A percentile compares a stretch with the other conserved stretches of the same genome.
Evolutionary conservation across 2,888 invertebrate genomes (phyloP).

Genomic region (Adelognathus sp.): DNA sequence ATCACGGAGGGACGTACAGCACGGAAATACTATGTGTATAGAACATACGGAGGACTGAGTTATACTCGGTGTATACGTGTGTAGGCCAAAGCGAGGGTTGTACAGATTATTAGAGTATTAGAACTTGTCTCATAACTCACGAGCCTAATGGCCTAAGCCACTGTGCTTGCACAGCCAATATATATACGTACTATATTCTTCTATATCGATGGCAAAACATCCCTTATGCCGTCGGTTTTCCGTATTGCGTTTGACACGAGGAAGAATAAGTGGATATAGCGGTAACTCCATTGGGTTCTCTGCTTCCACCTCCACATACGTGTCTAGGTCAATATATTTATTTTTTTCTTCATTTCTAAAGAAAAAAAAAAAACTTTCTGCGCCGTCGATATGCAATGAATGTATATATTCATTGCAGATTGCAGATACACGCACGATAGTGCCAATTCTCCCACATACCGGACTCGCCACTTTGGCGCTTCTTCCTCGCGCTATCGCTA

Average conservation of each 20-base stretch:
- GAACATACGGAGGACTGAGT: slow-evolving; percentile 16
- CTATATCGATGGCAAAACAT: slow-evolving; percentile 43
- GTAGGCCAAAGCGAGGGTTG: slow-evolving; percentile 56
- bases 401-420: slow-evolving; percentile 1
- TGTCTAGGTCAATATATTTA: slow-evolving; percentile 13
- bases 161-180: slow-evolving; percentile 58
- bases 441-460: slow-evolving; percentile 50
- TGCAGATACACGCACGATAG: slow-evolving; percentile 19
- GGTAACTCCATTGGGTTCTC: slow-evolving; percentile 24
- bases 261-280: slow-evolving; percentile 64
- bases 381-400: neutral
- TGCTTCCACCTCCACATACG: neutral
- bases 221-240: slow-evolving; percentile 45
- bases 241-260: slow-evolving; percentile 76
- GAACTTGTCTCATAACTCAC: slow-evolving; percentile 80
- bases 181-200: slow-evolving; percentile 28
- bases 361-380: neutral
- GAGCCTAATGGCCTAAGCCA: slow-evolving; percentile 75
- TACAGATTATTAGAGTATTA: slow-evolving; percentile 79
- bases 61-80: slow-evolving; percentile 48
- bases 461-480: slow-evolving; percentile 42
- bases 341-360: neutral
- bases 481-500: slow-evolving; percentile 7
- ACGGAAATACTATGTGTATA: slow-evolving; percentile 20
- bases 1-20: neutral